phyloP scores from a whole-genome alignment of 2,888 invertebrate genomes.

The Scrobipalpa costella region DNA sequence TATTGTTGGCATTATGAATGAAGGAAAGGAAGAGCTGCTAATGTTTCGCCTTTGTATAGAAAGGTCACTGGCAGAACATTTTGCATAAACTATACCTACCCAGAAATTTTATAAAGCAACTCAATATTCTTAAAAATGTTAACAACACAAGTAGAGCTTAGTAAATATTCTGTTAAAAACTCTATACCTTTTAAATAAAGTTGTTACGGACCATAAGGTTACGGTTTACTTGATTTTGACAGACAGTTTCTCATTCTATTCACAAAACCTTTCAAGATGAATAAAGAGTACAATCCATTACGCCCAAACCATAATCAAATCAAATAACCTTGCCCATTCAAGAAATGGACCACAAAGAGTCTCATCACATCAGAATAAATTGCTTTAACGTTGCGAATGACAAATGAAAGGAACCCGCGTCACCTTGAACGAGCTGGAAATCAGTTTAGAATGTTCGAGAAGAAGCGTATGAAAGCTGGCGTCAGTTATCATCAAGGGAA shows the following conservation, averaged over 20 bases:
- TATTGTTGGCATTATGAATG: constrained; percentile 46
- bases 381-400: constrained; percentile 23
- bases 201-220: too few relatives aligned
- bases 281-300: constrained; percentile 10
- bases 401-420: constrained; percentile 23
- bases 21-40: constrained; percentile 5
- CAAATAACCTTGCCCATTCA: constrained; percentile 24
- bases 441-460: constrained; percentile 8
- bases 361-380: constrained; percentile 22
- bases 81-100: background rate
- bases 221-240: background rate
- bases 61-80: constrained; percentile 14
- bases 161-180: background rate
- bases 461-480: constrained; percentile 1
- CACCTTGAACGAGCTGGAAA: background rate
- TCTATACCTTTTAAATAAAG: background rate
- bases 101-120: too few relatives aligned
- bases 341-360: constrained; percentile 23
- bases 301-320: constrained; percentile 27
- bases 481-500: background rate
- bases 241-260: background rate
- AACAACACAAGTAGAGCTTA: too few relatives aligned
- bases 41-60: constrained; percentile 27
- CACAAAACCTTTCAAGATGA: constrained; percentile 2
- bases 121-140: too few relatives aligned